Evolutionary conservation across 2,113 vertebrate species (phyloP).

Genomic region (Geococcyx californianus): DNA sequence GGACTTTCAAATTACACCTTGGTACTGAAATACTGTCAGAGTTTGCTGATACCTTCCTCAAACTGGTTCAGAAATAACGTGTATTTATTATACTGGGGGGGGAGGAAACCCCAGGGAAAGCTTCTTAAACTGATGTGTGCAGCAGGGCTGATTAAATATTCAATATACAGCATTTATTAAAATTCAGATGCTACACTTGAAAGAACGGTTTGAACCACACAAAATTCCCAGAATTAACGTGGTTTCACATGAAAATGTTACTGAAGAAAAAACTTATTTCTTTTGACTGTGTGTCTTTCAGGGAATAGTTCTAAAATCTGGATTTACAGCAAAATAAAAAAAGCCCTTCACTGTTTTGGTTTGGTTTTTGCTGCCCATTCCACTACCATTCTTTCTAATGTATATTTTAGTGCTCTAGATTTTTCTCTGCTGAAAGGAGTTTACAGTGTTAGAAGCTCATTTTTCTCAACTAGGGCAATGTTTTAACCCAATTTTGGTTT

Average conservation of each 20-base stretch:
- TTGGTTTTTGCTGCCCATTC: neutral
- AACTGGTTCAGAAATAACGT: neutral
- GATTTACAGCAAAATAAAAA: neutral
- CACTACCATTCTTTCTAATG: neutral
- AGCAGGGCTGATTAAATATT: neutral
- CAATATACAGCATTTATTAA: neutral
- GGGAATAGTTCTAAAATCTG: neutral
- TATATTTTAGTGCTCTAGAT: neutral
- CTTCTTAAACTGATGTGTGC: neutral
- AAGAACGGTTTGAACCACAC: neutral
- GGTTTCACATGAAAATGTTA: neutral
- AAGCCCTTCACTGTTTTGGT: accelerated
- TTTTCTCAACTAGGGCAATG: neutral
- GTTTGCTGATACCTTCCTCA: neutral
- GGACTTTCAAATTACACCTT: neutral
- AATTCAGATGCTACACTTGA: neutral
- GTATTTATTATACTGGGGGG: neutral
- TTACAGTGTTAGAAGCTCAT: neutral
- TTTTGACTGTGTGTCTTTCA: neutral
- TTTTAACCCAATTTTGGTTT: neutral
- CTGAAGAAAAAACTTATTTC: neutral
- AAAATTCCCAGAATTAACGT: neutral
- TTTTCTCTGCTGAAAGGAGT: neutral
- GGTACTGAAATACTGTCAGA: neutral
- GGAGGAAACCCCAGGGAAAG: neutral